A percentile compares a stretch with the other conserved stretches of the same genome.
Evolutionary conservation across 2,797 vertebrate species (phyloP).

Genomic region (Bradypodion ventrale): DNA sequence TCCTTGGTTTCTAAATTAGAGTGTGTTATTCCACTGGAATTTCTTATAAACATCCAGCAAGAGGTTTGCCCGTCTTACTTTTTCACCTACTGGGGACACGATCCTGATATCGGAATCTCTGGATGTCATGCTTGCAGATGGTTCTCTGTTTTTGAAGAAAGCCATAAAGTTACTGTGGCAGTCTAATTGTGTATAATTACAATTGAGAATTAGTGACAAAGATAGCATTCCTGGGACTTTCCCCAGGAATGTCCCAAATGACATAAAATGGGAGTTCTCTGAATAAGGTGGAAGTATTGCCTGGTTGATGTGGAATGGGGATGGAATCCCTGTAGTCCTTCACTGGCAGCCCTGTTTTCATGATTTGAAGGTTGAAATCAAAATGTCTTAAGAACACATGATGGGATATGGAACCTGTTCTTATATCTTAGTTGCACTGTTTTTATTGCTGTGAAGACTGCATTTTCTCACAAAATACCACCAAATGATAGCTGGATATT

Average conservation of each 20-base stretch:
- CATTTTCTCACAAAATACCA: background rate
- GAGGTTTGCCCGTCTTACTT: fast-evolving
- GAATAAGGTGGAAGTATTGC: background rate
- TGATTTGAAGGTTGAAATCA: background rate
- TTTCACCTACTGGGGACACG: background rate
- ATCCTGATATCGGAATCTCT: slow-evolving; percentile 12
- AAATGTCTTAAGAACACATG: background rate
- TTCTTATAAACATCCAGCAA: slow-evolving; percentile 1
- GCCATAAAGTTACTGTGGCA: background rate
- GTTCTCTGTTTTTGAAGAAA: background rate
- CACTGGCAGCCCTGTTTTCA: background rate
- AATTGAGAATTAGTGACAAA: background rate
- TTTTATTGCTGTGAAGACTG: background rate
- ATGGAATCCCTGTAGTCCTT: background rate
- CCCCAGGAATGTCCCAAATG: background rate
- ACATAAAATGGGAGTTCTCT: background rate
- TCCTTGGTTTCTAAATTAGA: background rate
- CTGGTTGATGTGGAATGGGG: too few species aligned
- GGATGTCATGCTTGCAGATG: background rate
- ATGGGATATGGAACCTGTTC: background rate
- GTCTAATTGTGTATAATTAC: background rate
- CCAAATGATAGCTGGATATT: background rate
- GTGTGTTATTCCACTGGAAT: background rate
- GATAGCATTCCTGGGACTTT: background rate
- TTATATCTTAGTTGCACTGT: background rate